A percentile compares a stretch with the other conserved stretches of the same genome.
Conservation (phyloP, 2,113 vertebrate species). For the Seriola aureovittata region DNA sequence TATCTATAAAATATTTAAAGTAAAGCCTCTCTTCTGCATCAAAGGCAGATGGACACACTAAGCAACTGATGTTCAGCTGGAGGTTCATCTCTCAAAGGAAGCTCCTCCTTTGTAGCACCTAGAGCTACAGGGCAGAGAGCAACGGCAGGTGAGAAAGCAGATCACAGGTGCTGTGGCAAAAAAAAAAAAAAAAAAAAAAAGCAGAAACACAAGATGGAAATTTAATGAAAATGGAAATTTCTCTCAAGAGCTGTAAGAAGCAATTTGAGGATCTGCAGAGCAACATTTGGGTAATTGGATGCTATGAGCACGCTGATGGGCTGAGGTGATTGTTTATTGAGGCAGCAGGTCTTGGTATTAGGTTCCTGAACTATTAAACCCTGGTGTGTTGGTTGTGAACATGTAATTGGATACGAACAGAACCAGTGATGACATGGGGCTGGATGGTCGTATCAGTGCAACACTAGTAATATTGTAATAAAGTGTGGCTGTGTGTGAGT, state of each 20-base stretch:
- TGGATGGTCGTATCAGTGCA: conserved; percentile 8
- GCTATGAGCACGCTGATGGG: conserved; percentile 1
- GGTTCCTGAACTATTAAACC: conserved; percentile 9
- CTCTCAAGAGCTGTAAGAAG: conserved; percentile 31
- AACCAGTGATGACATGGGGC: neutral
- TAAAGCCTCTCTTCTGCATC: conserved; percentile 4
- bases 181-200: neutral
- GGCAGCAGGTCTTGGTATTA: conserved; percentile 11
- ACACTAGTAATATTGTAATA: neutral
- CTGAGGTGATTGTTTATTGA: conserved; percentile 35
- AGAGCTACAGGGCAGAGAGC: neutral
- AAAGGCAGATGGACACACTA: neutral
- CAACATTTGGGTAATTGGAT: conserved; percentile 29
- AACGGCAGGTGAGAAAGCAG: neutral
- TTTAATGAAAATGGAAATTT: conserved; percentile 64
- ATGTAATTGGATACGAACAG: conserved; percentile 20
- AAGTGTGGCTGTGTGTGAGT: neutral
- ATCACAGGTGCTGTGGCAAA: conserved; percentile 30
- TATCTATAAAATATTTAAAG: conserved; percentile 14
- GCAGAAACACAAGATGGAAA: conserved; percentile 32
- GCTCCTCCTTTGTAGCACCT: neutral
- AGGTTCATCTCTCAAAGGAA: conserved; percentile 7
- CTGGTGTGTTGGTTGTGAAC: conserved; percentile 10
- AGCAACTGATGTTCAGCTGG: neutral
- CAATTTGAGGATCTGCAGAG: conserved; percentile 26